phyloP scores from a whole-genome alignment of 2,113 vertebrate species.

The Lophura nycthemera region DNA sequence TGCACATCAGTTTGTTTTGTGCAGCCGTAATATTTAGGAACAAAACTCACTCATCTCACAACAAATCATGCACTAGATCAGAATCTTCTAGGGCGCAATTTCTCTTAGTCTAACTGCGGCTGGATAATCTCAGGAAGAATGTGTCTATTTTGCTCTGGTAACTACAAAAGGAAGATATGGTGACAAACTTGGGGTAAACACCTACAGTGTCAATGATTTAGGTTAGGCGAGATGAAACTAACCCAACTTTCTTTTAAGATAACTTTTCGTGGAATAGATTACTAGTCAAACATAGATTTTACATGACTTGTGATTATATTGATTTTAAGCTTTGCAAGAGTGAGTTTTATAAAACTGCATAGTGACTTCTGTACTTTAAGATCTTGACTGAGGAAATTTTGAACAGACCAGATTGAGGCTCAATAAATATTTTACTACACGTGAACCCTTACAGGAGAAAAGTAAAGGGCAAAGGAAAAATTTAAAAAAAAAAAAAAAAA shows the following conservation, averaged over 20 bases:
- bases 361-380: neutral
- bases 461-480: neutral
- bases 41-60: neutral
- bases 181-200: neutral
- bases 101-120: neutral
- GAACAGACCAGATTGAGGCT: neutral
- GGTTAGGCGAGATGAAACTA: neutral
- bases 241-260: neutral
- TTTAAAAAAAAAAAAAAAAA: neutral
- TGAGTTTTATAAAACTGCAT: neutral
- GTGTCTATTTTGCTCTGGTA: neutral
- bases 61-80: neutral
- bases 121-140: neutral
- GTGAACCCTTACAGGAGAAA: neutral
- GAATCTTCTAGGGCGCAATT: neutral
- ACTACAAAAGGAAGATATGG: neutral
- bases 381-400: neutral
- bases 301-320: neutral
- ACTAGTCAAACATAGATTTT: neutral
- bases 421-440: neutral
- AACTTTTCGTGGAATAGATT: neutral
- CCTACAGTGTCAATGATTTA: neutral
- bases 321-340: neutral
- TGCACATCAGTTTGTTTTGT: neutral
- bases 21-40: neutral